Conservation (phyloP, 2,888 invertebrate species). For the Macaria liturata region DNA sequence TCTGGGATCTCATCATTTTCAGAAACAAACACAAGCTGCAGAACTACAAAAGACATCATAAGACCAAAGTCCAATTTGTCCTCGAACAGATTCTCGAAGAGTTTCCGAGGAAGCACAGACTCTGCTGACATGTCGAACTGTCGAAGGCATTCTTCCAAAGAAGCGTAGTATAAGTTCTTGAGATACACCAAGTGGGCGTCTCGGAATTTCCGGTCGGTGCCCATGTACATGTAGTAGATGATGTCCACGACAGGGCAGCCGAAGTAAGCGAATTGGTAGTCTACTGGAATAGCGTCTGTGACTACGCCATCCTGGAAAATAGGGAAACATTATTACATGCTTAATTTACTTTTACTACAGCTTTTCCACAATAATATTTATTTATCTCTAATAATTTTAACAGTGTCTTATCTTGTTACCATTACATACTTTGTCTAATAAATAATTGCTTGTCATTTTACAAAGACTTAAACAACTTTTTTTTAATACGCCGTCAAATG, state of each 20-base stretch:
- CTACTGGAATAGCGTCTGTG: conserved; percentile 42
- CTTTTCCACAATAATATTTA: no score
- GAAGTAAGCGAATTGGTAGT: conserved; percentile 45
- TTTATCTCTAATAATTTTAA: no score
- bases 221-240: conserved; percentile 30
- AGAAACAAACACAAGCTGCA: conserved; percentile 42
- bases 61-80: conserved; percentile 47
- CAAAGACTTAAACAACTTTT: no score
- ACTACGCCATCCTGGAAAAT: conserved; percentile 40
- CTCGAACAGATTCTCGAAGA: conserved; percentile 45
- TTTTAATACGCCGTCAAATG: no score
- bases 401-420: no score
- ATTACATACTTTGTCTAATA: no score
- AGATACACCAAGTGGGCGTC: conserved; percentile 41
- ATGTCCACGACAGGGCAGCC: conserved; percentile 35
- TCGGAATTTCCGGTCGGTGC: conserved; percentile 37
- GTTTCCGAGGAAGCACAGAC: conserved; percentile 39
- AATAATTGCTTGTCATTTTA: no score
- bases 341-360: no score
- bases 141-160: conserved; percentile 25
- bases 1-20: conserved; percentile 41
- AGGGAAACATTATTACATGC: not conserved
- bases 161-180: conserved; percentile 35
- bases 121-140: conserved; percentile 47
- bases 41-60: conserved; percentile 32